phyloP scores from a whole-genome alignment of 2,797 vertebrate species.

The Mus minutoides region DNA sequence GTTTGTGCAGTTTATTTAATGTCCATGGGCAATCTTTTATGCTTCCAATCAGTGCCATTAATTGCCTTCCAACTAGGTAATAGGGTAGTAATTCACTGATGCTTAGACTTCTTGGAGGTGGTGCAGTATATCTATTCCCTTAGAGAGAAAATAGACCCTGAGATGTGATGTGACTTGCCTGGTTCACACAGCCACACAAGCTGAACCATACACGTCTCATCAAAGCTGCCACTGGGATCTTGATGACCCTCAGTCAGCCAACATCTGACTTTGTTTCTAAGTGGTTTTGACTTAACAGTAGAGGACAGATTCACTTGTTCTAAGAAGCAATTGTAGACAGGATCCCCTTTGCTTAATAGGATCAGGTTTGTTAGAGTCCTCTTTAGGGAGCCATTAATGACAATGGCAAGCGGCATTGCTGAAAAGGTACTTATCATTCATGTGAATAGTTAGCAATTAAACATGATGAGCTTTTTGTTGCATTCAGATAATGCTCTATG shows the following conservation, averaged over 20 bases:
- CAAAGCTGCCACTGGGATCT: constrained; percentile 3
- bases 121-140: constrained; percentile 5
- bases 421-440: constrained; percentile 55
- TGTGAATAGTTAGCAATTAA: constrained; percentile 52
- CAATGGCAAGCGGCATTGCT: constrained; percentile 8
- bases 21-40: constrained; percentile 63
- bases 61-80: constrained; percentile 62
- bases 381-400: constrained; percentile 41
- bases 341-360: constrained; percentile 34
- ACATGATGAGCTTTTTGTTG: constrained; percentile 43
- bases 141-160: constrained; percentile 50
- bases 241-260: background rate
- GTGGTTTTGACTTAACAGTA: constrained; percentile 15
- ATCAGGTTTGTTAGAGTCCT: constrained; percentile 19
- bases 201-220: background rate
- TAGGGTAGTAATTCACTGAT: constrained; percentile 63
- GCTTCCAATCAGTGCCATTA: constrained; percentile 61
- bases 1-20: constrained; percentile 67
- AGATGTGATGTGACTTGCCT: constrained; percentile 46
- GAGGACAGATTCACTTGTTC: constrained; percentile 22
- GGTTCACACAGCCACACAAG: constrained; percentile 27
- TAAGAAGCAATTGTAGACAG: constrained; percentile 24
- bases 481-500: constrained; percentile 57
- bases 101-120: constrained; percentile 53
- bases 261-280: constrained; percentile 52